These are phyloP conservation scores for Hirtodrosophila alboralis DNA, from an alignment of 2,888 invertebrate species.

Conservation along the genomic window DNA sequence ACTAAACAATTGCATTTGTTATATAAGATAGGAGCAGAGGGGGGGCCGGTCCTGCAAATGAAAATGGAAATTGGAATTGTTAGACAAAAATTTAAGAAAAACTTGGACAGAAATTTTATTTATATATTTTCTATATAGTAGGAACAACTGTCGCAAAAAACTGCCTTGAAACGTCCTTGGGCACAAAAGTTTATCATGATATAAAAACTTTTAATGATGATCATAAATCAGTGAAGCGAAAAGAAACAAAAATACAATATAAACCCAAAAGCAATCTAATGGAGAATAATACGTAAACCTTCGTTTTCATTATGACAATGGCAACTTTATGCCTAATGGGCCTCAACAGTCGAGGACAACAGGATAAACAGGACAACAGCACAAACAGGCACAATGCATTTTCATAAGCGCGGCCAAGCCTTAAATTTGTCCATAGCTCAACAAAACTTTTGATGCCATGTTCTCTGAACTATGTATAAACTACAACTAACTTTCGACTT, in stretches of 20 bases:
- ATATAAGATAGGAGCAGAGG: constrained; percentile 30
- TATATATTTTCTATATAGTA: background rate
- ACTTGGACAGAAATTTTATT: constrained; percentile 1
- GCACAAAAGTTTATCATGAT: constrained; percentile 43
- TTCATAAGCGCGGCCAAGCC: constrained; percentile 57
- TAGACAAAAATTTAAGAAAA: constrained; percentile 10
- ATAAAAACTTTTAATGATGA: constrained; percentile 54
- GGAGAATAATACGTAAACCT: constrained; percentile 54
- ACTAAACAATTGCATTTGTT: constrained; percentile 61
- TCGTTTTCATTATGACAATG: constrained; percentile 56
- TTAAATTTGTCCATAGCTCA: constrained; percentile 42
- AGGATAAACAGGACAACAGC: constrained; percentile 2
- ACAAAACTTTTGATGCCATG: constrained; percentile 15
- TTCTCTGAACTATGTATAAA: constrained; percentile 58
- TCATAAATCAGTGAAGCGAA: constrained; percentile 51
- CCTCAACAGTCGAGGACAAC: constrained; percentile 11
- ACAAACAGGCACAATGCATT: constrained; percentile 39
- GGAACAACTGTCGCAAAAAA: constrained; percentile 30
- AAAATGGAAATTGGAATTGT: background rate
- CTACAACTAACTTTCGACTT: constrained; percentile 70
- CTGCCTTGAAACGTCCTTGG: constrained; percentile 41
- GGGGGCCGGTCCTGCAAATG: background rate
- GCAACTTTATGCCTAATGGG: constrained; percentile 38
- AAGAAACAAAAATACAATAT: too few relatives aligned
- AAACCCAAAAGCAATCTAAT: constrained; percentile 39